These are phyloP conservation scores for Diorhabda sublineata DNA, from an alignment of 1,140 invertebrate genomes.

Conservation along the genomic window DNA sequence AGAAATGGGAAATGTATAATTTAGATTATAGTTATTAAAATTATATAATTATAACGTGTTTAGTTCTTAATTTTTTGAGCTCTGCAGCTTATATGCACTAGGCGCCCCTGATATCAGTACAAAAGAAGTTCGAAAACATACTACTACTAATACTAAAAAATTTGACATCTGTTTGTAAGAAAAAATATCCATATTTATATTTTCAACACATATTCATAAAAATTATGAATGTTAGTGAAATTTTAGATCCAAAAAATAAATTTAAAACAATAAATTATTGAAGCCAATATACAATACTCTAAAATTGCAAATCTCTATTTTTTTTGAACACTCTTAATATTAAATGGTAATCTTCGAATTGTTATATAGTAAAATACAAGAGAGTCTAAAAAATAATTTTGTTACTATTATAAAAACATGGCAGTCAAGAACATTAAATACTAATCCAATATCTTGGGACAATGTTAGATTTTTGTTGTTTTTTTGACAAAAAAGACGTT, in stretches of 20 bases:
- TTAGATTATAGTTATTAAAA: background rate
- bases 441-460: background rate
- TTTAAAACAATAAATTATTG: background rate
- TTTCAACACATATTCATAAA: background rate
- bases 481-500: background rate
- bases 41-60: background rate
- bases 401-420: slow-evolving; percentile 21
- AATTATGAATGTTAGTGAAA: background rate
- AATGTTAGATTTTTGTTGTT: slow-evolving; percentile 1
- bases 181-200: background rate
- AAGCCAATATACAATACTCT: background rate
- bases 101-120: background rate
- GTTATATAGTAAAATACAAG: slow-evolving; percentile 15
- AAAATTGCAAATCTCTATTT: background rate
- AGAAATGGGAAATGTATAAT: background rate
- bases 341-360: slow-evolving; percentile 6
- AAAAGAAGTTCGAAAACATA: background rate
- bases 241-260: slow-evolving; percentile 1
- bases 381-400: slow-evolving; percentile 25
- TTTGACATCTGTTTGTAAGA: background rate
- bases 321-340: slow-evolving; percentile 1
- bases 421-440: slow-evolving; percentile 25
- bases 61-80: background rate
- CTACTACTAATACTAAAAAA: background rate
- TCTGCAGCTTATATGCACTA: background rate